A percentile compares a stretch with the other conserved stretches of the same genome.
Conservation (phyloP, 2,113 vertebrate genomes). For the Dasyornis broadbenti region DNA sequence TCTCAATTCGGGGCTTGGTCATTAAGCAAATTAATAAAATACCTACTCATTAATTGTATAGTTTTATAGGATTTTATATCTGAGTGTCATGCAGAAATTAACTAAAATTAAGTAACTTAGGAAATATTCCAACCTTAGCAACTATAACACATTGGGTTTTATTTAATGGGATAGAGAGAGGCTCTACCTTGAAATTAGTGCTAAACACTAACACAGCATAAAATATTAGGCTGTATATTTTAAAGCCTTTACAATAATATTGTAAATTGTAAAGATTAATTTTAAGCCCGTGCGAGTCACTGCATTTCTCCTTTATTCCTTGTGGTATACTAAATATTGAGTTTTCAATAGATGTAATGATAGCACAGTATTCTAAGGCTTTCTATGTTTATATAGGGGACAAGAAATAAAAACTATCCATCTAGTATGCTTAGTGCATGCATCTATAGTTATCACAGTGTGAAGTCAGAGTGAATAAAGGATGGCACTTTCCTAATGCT, state of each 20-base stretch:
- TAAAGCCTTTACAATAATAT: background rate
- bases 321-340: background rate
- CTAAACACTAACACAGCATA: background rate
- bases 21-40: background rate
- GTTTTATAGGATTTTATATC: background rate
- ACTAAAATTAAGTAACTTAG: background rate
- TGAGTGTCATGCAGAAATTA: background rate
- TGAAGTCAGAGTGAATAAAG: background rate
- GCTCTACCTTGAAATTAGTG: background rate
- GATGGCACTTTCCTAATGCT: background rate
- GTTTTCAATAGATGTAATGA: background rate
- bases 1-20: background rate
- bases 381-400: background rate
- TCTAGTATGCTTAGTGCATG: background rate
- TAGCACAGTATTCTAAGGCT: background rate
- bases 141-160: background rate
- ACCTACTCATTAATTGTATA: background rate
- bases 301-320: background rate
- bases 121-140: background rate
- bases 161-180: background rate
- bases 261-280: background rate
- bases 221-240: background rate
- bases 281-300: background rate
- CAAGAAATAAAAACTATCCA: background rate
- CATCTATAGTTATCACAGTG: background rate